Evolutionary conservation across 2,888 invertebrate species (phyloP).

Genomic region (Troglohyphantes excavatus): DNA sequence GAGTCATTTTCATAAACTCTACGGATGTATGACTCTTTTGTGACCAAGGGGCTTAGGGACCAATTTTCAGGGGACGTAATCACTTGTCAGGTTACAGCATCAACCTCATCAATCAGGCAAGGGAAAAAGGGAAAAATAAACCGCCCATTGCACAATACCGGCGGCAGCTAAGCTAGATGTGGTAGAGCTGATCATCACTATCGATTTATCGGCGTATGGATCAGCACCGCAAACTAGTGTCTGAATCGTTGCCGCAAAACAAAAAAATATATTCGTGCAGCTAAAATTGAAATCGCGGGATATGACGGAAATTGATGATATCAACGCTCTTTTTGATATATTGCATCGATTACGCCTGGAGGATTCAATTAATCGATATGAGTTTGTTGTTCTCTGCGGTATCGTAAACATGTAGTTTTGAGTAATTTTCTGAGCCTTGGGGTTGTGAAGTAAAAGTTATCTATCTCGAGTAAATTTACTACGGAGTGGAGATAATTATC

Average conservation of each 20-base stretch:
- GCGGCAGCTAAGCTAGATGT: conserved; percentile 12
- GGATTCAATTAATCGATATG: conserved; percentile 46
- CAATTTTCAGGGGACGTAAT: conserved; percentile 50
- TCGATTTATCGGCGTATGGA: conserved; percentile 67
- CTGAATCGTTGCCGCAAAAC: conserved; percentile 7
- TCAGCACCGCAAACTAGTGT: conserved; percentile 43
- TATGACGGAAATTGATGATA: conserved; percentile 56
- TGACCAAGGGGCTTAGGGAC: conserved; percentile 17
- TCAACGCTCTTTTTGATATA: conserved; percentile 53
- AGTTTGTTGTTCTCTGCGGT: background rate
- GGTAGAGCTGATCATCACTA: conserved; percentile 49
- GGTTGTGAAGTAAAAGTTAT: background rate
- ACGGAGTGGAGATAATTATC: background rate
- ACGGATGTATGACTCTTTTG: background rate
- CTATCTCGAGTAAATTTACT: background rate
- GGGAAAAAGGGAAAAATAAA: conserved; percentile 26
- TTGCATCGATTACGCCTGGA: conserved; percentile 35
- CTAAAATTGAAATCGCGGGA: conserved; percentile 49
- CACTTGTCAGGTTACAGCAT: conserved; percentile 41
- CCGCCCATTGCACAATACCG: conserved; percentile 26
- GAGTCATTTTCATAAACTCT: conserved; percentile 8
- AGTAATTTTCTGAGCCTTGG: conserved; percentile 2
- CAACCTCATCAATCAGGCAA: conserved; percentile 50
- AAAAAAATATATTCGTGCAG: conserved; percentile 31
- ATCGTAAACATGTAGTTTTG: conserved; percentile 7